A percentile compares a stretch with the other conserved stretches of the same genome.
phyloP scores from a whole-genome alignment of 1,140 invertebrate genomes.

The Mycetomoellerius zeteki region DNA sequence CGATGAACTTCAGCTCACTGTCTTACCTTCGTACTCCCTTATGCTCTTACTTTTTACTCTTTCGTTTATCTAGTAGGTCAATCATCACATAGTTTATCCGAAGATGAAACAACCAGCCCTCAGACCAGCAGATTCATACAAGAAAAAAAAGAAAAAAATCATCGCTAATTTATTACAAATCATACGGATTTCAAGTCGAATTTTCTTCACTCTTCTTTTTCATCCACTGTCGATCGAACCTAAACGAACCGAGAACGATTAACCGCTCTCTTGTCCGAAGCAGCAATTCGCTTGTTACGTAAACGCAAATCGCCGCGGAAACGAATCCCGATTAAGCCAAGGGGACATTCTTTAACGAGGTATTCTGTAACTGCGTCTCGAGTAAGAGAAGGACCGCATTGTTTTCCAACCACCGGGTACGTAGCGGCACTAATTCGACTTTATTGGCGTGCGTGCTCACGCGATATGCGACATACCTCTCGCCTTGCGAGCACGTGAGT shows the following conservation, averaged over 20 bases:
- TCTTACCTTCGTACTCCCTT: no score
- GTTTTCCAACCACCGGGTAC: conserved; percentile 37
- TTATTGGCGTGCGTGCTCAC: conserved; percentile 77
- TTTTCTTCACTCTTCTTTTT: background rate
- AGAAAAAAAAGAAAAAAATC: background rate
- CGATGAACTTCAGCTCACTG: no score
- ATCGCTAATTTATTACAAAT: background rate
- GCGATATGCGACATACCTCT: conserved; percentile 76
- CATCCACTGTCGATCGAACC: background rate
- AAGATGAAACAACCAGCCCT: no score
- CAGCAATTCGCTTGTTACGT: background rate
- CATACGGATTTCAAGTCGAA: background rate
- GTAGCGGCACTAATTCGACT: conserved; percentile 72
- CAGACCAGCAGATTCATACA: no score
- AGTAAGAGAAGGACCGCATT: background rate
- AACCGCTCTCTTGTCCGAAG: background rate
- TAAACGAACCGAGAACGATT: background rate
- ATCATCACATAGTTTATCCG: no score
- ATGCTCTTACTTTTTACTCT: no score
- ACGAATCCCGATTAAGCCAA: background rate
- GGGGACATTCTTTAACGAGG: background rate
- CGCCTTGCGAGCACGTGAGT: conserved; percentile 75
- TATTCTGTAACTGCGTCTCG: background rate
- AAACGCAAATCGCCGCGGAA: background rate
- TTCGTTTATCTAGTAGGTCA: no score